These are phyloP conservation scores for Chlorops oryzae DNA, from an alignment of 1,140 invertebrate species.

Conservation along the genomic window DNA sequence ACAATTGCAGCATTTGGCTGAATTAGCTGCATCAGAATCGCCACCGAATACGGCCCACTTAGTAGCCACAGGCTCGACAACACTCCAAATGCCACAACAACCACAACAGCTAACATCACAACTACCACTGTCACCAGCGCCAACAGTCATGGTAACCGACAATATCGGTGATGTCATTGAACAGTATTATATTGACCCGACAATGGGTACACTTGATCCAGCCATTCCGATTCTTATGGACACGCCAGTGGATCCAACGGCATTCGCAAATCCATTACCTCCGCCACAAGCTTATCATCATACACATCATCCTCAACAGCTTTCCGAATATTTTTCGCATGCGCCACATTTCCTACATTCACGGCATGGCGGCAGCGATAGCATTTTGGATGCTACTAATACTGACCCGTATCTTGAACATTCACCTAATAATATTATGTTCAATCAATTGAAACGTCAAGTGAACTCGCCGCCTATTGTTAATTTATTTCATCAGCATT, in stretches of 20 bases:
- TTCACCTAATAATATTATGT: constrained; percentile 19
- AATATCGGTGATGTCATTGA: constrained; percentile 36
- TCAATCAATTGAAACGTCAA: constrained; percentile 17
- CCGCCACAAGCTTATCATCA: constrained; percentile 12
- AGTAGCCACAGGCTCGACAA: constrained; percentile 18
- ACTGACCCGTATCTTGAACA: constrained; percentile 26
- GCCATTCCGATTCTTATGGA: neutral
- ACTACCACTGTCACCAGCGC: constrained; percentile 16
- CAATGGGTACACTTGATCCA: too few species aligned
- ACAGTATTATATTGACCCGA: constrained; percentile 35
- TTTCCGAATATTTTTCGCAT: neutral
- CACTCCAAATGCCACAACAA: constrained; percentile 8
- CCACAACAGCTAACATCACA: constrained; percentile 1
- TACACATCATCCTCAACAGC: constrained; percentile 12
- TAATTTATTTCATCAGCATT: constrained; percentile 42
- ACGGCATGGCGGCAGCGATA: constrained; percentile 15
- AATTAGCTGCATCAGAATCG: constrained; percentile 37
- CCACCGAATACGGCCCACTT: constrained; percentile 29
- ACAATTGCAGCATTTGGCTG: constrained; percentile 37
- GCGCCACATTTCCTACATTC: constrained; percentile 24
- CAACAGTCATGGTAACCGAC: constrained; percentile 32
- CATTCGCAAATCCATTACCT: constrained; percentile 3
- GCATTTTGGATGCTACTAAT: constrained; percentile 17
- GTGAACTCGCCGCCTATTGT: constrained; percentile 41
- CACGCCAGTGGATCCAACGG: neutral